phyloP scores from a whole-genome alignment of 1,140 invertebrate species.

The Tachypleus tridentatus region DNA sequence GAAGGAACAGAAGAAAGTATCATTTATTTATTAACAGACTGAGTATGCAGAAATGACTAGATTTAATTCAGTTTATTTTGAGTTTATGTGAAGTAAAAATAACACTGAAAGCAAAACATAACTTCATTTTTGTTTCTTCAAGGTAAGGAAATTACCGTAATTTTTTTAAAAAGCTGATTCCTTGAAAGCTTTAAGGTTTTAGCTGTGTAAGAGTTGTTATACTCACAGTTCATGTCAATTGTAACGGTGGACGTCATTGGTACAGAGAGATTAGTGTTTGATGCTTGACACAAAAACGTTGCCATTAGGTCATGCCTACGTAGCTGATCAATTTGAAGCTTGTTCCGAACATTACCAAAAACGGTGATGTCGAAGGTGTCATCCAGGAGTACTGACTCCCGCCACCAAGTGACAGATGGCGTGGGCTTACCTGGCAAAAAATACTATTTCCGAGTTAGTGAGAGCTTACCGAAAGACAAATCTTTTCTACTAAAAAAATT shows the following conservation, averaged over 20 bases:
- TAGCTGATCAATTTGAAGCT: slow-evolving; percentile 56
- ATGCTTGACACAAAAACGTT: slow-evolving; percentile 55
- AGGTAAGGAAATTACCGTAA: no score
- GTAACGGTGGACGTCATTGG: slow-evolving; percentile 26
- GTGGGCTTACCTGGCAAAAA: slow-evolving; percentile 51
- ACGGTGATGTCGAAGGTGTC: slow-evolving; percentile 43
- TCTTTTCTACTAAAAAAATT: no score
- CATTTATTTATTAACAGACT: no score
- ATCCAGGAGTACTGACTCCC: slow-evolving; percentile 66
- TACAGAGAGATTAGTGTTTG: slow-evolving; percentile 27
- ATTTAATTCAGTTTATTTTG: no score
- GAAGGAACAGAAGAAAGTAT: no score
- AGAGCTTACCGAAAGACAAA: no score
- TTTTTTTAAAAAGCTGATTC: no score
- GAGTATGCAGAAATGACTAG: no score
- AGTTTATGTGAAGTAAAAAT: no score
- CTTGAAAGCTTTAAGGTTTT: no score
- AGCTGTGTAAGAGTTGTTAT: slow-evolving; percentile 1
- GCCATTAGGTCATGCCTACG: slow-evolving; percentile 61
- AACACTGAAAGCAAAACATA: no score
- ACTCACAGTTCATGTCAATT: slow-evolving; percentile 30
- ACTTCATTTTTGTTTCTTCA: no score
- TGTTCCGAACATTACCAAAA: slow-evolving; percentile 40
- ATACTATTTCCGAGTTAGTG: background rate
- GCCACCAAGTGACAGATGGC: slow-evolving; percentile 65